Evolutionary conservation across 2,113 vertebrate species (phyloP).

Genomic region (Coptodon bakossiorum): DNA sequence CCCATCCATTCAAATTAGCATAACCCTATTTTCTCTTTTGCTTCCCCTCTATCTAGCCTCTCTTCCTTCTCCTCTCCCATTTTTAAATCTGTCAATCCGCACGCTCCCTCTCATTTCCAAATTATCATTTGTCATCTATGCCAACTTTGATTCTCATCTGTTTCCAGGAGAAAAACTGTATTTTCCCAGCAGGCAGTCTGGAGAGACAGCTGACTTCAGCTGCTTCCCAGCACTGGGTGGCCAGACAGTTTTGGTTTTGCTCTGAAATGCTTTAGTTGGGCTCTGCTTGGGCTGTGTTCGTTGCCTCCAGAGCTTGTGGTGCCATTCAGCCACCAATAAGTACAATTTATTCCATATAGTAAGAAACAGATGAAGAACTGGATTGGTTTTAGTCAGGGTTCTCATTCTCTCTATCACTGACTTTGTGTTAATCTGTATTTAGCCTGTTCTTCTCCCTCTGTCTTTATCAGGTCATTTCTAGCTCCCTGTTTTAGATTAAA

Average conservation of each 20-base stretch:
- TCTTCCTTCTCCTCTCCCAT: background rate
- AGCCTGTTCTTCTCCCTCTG: background rate
- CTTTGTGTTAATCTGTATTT: background rate
- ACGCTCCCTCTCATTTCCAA: background rate
- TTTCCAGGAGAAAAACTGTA: slow-evolving; percentile 14
- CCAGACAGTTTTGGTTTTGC: slow-evolving; percentile 2
- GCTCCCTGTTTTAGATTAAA: background rate
- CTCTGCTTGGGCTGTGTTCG: background rate
- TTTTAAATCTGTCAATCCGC: background rate
- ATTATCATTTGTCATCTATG: background rate
- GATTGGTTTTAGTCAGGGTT: background rate
- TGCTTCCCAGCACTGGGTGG: background rate
- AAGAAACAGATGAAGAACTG: background rate
- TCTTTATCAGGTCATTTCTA: background rate
- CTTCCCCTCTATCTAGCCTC: background rate
- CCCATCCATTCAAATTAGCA: slow-evolving; percentile 32
- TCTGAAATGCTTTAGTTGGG: background rate
- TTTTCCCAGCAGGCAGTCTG: background rate
- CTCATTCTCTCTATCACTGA: background rate
- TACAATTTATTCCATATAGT: background rate
- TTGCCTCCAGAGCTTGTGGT: background rate
- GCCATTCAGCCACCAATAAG: background rate
- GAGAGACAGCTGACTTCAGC: slow-evolving; percentile 25
- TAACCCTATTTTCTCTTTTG: background rate
- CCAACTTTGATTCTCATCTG: slow-evolving; percentile 24